These are phyloP conservation scores for Phataginus tricuspis DNA, from an alignment of 2,797 vertebrate species.

Conservation along the genomic window DNA sequence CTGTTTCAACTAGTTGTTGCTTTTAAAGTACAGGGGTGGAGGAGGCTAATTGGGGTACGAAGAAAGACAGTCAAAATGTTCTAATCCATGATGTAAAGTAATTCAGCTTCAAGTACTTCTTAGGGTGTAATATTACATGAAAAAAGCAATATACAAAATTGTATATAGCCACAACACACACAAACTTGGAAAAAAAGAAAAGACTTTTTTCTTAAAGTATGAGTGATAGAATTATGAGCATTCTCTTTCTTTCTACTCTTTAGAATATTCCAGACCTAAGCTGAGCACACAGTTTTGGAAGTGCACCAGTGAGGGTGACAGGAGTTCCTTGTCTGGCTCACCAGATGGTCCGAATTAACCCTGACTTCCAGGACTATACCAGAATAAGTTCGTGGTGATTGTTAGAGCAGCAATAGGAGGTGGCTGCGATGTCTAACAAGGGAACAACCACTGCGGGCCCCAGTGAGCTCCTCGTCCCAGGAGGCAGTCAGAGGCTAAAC, in stretches of 20 bases:
- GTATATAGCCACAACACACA: background rate
- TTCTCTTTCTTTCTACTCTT: background rate
- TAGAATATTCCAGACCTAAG: background rate
- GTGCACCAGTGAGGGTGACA: background rate
- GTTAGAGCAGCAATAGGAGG: background rate
- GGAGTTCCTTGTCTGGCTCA: background rate
- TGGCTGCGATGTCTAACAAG: background rate
- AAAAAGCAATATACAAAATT: background rate
- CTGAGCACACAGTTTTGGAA: background rate
- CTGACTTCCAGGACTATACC: background rate
- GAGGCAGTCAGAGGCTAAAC: background rate
- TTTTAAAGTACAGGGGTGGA: background rate
- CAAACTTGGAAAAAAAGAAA: background rate
- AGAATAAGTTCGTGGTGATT: background rate
- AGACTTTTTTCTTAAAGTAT: background rate
- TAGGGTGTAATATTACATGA: background rate
- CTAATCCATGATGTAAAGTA: background rate
- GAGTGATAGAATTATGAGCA: background rate
- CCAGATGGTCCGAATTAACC: conserved; percentile 51
- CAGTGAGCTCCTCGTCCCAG: background rate
- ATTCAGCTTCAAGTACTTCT: background rate
- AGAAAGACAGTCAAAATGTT: background rate
- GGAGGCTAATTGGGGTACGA: background rate
- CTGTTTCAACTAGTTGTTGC: background rate
- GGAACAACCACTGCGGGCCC: no score